Evolutionary conservation across 2,797 vertebrate genomes (phyloP), one percentile per base, ranked within the genome.

Genomic region (Dryobates pubescens): DNA sequence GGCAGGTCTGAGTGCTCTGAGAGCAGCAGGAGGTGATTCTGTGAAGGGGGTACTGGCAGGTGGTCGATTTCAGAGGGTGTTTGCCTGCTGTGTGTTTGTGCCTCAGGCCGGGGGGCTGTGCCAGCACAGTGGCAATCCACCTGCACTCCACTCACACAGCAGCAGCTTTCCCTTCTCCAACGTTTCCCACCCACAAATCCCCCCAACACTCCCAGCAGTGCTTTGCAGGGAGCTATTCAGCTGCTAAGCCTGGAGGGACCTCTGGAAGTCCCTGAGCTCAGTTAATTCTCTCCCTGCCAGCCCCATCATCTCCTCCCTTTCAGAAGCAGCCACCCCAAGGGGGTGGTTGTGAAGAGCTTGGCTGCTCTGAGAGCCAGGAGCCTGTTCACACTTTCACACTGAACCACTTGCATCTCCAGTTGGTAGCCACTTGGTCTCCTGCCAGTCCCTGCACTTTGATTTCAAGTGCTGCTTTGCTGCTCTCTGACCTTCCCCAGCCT

Each of bases 171-270:
- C 45, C 58, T 57, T 90, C 69, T 71, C 71, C 80, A 75, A 53
- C 10, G 17, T 90, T 84, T 94, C 62, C 78, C 92, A 57, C 78
- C 79, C 65, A 85, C 84, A 54, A 53, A 87, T 80, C 86, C 89
- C 89, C 61, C 58, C 82, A 58, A 29, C 45, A 19, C 68, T 86
- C 58, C 45, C 73, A 95, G 23, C 16, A 80, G 43, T 51, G 51
- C 62, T 76, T 94, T 76, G 7, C 36, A 86, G 77, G 57, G 65
- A 85, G 87, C 81, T 81, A 85, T 26, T 86, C 64, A 67, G 61
- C 59, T 76, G 71, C 72, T 79, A 10, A 80, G 65, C 75, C 82
- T 80, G 78, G 54, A 84, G 89, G 58, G 72, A 72, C 58, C 78
- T 93, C 65, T 77, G 8, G 27, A 89, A 89, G 69, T 85, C 72